A percentile compares a stretch with the other conserved stretches of the same genome.
Conservation (phyloP, 2,113 vertebrate species). For the Patagioenas fasciata region DNA sequence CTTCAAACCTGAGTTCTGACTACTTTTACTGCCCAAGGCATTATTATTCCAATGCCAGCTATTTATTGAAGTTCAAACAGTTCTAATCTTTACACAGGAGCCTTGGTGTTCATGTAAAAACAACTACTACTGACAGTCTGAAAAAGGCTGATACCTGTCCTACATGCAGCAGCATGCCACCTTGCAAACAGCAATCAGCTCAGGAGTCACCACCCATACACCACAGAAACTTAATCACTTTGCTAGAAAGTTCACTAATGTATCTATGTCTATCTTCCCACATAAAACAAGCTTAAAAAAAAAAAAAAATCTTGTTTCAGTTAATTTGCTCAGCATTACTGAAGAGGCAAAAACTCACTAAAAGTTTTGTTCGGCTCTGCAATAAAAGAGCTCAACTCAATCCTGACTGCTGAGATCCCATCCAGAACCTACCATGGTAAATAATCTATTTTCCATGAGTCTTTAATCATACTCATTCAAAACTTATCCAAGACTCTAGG, state of each 20-base stretch:
- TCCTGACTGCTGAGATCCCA: not conserved
- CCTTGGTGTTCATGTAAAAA: not conserved
- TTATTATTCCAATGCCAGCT: not conserved
- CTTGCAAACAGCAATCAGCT: accelerated
- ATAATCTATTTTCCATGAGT: not conserved
- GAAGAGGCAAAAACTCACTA: not conserved
- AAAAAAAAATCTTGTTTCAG: not conserved
- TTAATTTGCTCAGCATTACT: not conserved
- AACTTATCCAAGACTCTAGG: not conserved
- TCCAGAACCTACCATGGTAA: not conserved
- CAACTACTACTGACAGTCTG: not conserved
- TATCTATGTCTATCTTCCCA: not conserved
- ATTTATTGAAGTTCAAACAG: not conserved
- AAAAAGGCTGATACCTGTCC: not conserved
- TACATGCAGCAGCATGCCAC: not conserved
- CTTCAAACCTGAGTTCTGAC: not conserved
- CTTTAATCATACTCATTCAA: not conserved
- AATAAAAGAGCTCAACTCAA: not conserved
- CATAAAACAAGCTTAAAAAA: not conserved
- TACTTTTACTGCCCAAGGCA: not conserved
- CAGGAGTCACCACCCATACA: not conserved
- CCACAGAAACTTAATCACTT: not conserved
- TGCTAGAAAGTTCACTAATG: not conserved
- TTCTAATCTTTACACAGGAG: not conserved
- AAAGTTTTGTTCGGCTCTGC: not conserved